Base-by-base conservation (phyloP, 2,113 vertebrate genomes). In the Zosterops japonicus region DNA sequence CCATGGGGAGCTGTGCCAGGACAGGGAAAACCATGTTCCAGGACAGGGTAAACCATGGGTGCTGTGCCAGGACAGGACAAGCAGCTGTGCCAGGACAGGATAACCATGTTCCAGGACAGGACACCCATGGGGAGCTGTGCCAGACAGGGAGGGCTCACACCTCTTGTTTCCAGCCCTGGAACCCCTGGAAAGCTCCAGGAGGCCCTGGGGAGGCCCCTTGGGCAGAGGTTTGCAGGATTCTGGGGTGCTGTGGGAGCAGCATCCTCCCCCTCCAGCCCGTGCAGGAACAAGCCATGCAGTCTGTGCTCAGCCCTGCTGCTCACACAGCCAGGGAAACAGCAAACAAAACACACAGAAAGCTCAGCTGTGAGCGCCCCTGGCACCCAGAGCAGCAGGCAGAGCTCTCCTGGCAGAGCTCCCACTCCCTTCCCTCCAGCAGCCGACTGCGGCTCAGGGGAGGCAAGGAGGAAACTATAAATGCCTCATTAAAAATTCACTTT, bases 401-500 rank as follows among this genome's bases (percentile, higher is more conserved):
- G 55, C 27, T n/a, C 78, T 75, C 56, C 4, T 82, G 92, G 93
- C 93, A 78, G 7, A 1, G 1, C 7, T 89, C 95, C 93, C 14
- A 39, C 78, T 91, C 5, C 0, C 86, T 86, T 13, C 77, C 61
- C 76, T 57, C 65, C 85, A 76, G 77, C 69, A 49, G 47, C 47
- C 12, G 47, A 24, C 46, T 11, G 46, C 11, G 56, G 49, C 87
- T 79, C 95, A 20, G 3, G 88, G 93, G 90, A 78, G 52, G 22
- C 12, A 19, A 42, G 57, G 17, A 47, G 49, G 42, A 25, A 75
- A 50, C 57, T 11, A 64, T 83, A 94, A 96, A 94, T 6, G 90
- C 29, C 42, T 95, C 92, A 88, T 95, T 10, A 95, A 96, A 96
- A 71, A 96, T 96, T 88, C 23, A 95, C 85, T 31, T 76, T 27